Evolutionary conservation across 2,113 vertebrate genomes (phyloP).

Genomic region (Platysternon megacephalum): DNA sequence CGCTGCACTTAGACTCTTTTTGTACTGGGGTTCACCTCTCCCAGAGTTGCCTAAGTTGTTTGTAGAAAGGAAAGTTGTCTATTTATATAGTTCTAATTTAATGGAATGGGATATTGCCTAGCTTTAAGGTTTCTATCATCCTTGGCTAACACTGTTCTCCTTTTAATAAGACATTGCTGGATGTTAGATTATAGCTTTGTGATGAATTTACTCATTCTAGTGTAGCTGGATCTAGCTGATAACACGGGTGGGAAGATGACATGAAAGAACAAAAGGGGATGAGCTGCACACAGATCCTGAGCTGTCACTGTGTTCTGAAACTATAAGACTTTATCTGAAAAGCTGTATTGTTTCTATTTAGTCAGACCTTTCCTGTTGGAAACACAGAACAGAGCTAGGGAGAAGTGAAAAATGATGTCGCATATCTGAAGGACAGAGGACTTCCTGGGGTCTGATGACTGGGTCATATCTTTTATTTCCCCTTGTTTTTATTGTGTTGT

Average conservation of each 20-base stretch:
- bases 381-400: background rate
- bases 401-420: constrained; percentile 34
- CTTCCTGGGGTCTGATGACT: constrained; percentile 32
- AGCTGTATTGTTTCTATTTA: constrained; percentile 46
- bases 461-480: constrained; percentile 20
- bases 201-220: constrained; percentile 20
- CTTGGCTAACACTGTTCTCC: rapidly evolving
- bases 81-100: background rate
- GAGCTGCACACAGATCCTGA: background rate
- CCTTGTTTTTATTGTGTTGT: background rate
- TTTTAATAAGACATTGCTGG: background rate
- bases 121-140: background rate
- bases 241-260: background rate
- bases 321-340: constrained; percentile 13
- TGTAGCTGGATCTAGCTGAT: constrained; percentile 33
- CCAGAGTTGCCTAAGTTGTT: background rate
- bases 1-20: background rate
- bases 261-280: background rate
- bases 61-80: background rate
- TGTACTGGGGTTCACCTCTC: background rate
- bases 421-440: background rate
- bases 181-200: background rate
- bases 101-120: background rate
- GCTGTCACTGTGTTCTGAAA: constrained; percentile 12
- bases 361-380: constrained; percentile 20